These are phyloP conservation scores for Bergia sp. DNA, from an alignment of 92 coral and sea anemone species.

Conservation along the genomic window DNA sequence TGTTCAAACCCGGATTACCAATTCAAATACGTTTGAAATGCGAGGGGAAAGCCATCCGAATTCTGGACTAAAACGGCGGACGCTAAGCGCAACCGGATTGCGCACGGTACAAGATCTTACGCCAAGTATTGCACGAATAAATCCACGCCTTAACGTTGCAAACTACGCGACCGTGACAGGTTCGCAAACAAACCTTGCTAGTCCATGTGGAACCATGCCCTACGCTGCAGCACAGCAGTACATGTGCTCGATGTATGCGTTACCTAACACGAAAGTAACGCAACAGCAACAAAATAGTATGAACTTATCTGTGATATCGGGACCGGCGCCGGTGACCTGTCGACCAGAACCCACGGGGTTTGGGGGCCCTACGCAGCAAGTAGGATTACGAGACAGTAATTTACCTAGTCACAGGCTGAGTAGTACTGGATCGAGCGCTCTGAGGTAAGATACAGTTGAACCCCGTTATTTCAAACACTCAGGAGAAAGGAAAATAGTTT, in stretches of 20 bases:
- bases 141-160: constrained; percentile 66
- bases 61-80: constrained; percentile 69
- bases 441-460: constrained; percentile 17
- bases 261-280: constrained; percentile 81
- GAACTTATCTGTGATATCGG: constrained; percentile 93
- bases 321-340: constrained; percentile 94
- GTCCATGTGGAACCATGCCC: constrained; percentile 71
- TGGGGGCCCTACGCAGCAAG: constrained; percentile 15
- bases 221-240: constrained; percentile 74
- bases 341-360: constrained; percentile 61
- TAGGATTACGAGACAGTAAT: background rate
- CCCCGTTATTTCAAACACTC: too few species aligned
- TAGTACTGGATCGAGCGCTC: constrained; percentile 22
- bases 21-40: constrained; percentile 53
- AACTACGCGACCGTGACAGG: constrained; percentile 45
- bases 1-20: constrained; percentile 22
- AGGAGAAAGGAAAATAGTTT: too few species aligned
- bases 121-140: constrained; percentile 52
- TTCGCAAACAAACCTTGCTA: constrained; percentile 71
- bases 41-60: constrained; percentile 68
- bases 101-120: constrained; percentile 61
- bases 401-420: constrained; percentile 43
- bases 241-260: constrained; percentile 82
- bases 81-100: constrained; percentile 85
- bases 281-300: constrained; percentile 75